Evolutionary conservation across 2,888 invertebrate genomes (phyloP).

Genomic region (Byasa hedistus): DNA sequence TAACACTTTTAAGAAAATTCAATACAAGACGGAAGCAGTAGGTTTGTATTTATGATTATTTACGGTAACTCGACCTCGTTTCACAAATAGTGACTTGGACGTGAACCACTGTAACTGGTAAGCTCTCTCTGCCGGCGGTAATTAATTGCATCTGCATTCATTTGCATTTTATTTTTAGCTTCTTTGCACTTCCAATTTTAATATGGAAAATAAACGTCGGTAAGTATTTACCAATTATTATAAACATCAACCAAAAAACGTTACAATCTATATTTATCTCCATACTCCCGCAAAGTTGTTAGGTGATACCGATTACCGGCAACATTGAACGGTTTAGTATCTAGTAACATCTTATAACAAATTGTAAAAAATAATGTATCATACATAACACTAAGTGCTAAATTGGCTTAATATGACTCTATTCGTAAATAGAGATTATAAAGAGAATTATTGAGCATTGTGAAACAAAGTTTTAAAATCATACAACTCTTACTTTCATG

Average conservation of each 20-base stretch:
- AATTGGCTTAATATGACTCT: too few species aligned
- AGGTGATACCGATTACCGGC: too few species aligned
- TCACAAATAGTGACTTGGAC: neutral
- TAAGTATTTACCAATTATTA: neutral
- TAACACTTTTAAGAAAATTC: neutral
- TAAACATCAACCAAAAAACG: neutral
- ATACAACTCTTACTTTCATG: too few species aligned
- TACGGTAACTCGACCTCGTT: neutral
- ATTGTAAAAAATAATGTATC: too few species aligned
- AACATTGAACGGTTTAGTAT: too few species aligned
- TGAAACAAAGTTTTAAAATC: too few species aligned
- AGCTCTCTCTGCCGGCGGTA: neutral
- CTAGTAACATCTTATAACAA: too few species aligned
- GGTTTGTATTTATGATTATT: neutral
- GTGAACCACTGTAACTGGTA: neutral
- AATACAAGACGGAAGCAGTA: neutral
- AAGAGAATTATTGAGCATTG: too few species aligned
- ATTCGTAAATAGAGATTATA: too few species aligned
- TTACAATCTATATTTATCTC: too few species aligned
- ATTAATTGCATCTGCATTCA: constrained; percentile 1
- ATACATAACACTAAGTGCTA: too few species aligned
- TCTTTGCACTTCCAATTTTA: neutral
- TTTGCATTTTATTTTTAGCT: constrained; percentile 1
- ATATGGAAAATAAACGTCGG: neutral
- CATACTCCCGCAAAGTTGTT: too few species aligned